Percentiles rank a stretch among this genome's conserved stretches.
Evolutionary conservation across 2,888 invertebrate genomes (phyloP).

Genomic region (Drosophila kambysellisi): DNA sequence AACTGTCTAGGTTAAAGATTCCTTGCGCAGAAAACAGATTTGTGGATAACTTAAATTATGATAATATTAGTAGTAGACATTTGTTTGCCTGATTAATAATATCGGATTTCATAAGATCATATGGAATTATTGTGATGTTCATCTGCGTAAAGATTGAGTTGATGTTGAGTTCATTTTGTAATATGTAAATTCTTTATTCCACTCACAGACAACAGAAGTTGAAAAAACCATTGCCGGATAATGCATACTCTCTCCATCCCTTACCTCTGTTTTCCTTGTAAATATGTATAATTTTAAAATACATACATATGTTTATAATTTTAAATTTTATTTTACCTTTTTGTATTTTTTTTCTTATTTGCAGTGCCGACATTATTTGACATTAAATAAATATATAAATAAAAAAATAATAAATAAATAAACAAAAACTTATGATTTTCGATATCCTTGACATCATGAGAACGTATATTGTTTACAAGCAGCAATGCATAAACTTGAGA

Average conservation of each 20-base stretch:
- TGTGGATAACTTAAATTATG: neutral
- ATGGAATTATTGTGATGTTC: too few species aligned
- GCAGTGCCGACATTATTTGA: too few species aligned
- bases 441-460: slow-evolving; percentile 46
- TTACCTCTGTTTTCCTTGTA: slow-evolving; percentile 80
- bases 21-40: neutral
- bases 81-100: slow-evolving; percentile 67
- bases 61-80: too few species aligned
- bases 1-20: neutral
- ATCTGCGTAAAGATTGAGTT: too few species aligned
- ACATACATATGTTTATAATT: too few species aligned
- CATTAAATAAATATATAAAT: too few species aligned
- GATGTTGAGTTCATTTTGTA: neutral
- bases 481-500: slow-evolving; percentile 81
- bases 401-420: too few species aligned
- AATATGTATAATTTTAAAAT: too few species aligned
- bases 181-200: fast-evolving
- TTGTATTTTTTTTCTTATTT: too few species aligned
- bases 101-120: slow-evolving; percentile 85
- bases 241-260: slow-evolving; percentile 25
- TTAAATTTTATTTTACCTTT: too few species aligned
- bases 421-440: too few species aligned
- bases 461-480: slow-evolving; percentile 75
- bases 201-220: slow-evolving; percentile 68
- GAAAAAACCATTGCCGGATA: slow-evolving; percentile 81